Base-by-base conservation (phyloP, 1,140 invertebrate genomes). In the Cotesia vestalis region DNA sequence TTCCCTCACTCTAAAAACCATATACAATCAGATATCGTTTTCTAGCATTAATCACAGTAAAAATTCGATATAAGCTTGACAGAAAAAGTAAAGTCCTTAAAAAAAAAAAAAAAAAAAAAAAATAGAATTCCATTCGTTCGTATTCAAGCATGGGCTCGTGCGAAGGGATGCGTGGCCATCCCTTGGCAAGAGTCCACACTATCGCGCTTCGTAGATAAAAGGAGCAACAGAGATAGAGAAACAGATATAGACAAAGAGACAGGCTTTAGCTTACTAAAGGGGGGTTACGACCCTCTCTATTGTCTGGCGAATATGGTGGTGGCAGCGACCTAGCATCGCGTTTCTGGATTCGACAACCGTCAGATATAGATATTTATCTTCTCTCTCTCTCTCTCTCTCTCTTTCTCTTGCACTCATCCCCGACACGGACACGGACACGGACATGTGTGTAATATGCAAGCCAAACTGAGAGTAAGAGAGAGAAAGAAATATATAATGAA, bases 161-260 rank as follows among this genome's bases (percentile, higher is more conserved):
- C 60, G 35, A 62, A 62, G 60, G 60, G 34, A 62, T 36, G 35
- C 40, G 59, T 61, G 35, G 60, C 57, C 36, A 46, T 61, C 68
- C 68, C 68, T 69, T 69, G 68, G 68, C 68, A 69, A 62, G 62
- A 60, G 68, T 69, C 68, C 68, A 69, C 20, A 11, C 20, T 51
- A 59, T 5, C 27, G 3, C 27, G 27, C 27, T 27, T 27, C 27
- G 1, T 27, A 27, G 27, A 27, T 27, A 27, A 27, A 27, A 27
- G 27, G 27, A 27, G 27, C 27, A 27, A 38, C 34, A 11, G 27
- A 27, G 12, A 12, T n/a, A n/a, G 20, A 36, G 66, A 53, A 35
- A 35, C 20, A 36, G 57, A 34, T 38, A 69, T 59, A 69, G 64
- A 46, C 40, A 46, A 46, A 46, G 64, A 66, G 64, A 52, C 14